A percentile compares a stretch with the other conserved stretches of the same genome.
Conservation (phyloP, 2,888 invertebrate species). For the Blera fallax region DNA sequence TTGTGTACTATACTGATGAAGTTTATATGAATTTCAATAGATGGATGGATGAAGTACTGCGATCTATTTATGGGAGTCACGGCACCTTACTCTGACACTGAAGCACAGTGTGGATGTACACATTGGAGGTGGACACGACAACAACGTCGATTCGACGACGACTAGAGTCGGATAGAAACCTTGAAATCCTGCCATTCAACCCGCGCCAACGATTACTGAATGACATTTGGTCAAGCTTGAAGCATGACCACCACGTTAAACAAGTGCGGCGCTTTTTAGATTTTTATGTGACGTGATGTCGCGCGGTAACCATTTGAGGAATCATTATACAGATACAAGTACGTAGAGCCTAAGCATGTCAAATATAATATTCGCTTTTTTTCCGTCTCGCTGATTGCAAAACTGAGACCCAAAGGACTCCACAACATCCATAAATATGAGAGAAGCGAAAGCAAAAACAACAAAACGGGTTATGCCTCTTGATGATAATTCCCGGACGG, state of each 20-base stretch:
- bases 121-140: slow-evolving; percentile 44
- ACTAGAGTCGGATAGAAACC: slow-evolving; percentile 52
- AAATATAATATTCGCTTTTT: slow-evolving; percentile 34
- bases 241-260: slow-evolving; percentile 61
- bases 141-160: slow-evolving; percentile 31
- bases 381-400: slow-evolving; percentile 10
- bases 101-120: slow-evolving; percentile 17
- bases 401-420: slow-evolving; percentile 45
- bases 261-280: slow-evolving; percentile 68
- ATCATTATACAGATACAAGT: slow-evolving; percentile 38
- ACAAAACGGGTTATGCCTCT: slow-evolving; percentile 8
- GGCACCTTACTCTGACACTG: slow-evolving; percentile 68
- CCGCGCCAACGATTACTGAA: slow-evolving; percentile 62
- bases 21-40: slow-evolving; percentile 62
- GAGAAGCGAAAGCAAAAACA: not conserved
- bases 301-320: slow-evolving; percentile 66
- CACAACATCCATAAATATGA: slow-evolving; percentile 43
- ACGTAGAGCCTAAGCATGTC: slow-evolving; percentile 40
- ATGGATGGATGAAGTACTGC: slow-evolving; percentile 49
- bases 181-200: slow-evolving; percentile 71
- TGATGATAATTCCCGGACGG: slow-evolving; percentile 40
- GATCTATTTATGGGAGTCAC: slow-evolving; percentile 71
- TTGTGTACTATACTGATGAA: slow-evolving; percentile 40
- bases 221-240: slow-evolving; percentile 69
- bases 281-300: slow-evolving; percentile 67